Conservation (phyloP, 2,113 vertebrate species). For the Pedionomus torquatus region DNA sequence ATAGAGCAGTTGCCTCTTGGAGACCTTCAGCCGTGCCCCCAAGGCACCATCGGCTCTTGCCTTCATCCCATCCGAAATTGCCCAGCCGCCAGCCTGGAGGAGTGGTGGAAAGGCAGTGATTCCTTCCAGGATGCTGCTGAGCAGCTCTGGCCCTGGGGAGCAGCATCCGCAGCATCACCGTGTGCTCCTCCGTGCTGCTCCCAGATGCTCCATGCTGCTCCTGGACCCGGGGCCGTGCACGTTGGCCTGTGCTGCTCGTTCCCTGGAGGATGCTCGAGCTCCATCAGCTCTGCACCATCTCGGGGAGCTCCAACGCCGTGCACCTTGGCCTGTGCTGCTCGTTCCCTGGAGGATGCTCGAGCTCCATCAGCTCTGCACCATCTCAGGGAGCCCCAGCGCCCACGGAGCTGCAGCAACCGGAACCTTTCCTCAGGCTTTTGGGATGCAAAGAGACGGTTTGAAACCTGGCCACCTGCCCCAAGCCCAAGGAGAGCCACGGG, state of each 20-base stretch:
- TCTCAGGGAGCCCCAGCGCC: accelerated
- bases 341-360: not conserved
- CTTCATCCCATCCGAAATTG: not conserved
- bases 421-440: not conserved
- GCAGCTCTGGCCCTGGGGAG: not conserved
- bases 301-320: not conserved
- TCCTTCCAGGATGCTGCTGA: not conserved
- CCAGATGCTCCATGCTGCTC: not conserved
- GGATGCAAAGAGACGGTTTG: not conserved
- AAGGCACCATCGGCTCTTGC: not conserved
- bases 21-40: accelerated
- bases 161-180: accelerated
- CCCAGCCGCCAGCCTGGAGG: accelerated
- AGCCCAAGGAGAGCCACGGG: not conserved
- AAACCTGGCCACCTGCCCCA: accelerated
- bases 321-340: accelerated
- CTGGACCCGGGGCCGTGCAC: not conserved
- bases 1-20: not conserved
- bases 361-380: accelerated
- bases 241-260: accelerated
- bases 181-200: not conserved
- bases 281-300: accelerated
- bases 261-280: not conserved
- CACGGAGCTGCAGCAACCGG: not conserved
- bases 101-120: accelerated